Evolutionary conservation across 2,113 vertebrate species (phyloP).

Genomic region (Pangasianodon gigas): DNA sequence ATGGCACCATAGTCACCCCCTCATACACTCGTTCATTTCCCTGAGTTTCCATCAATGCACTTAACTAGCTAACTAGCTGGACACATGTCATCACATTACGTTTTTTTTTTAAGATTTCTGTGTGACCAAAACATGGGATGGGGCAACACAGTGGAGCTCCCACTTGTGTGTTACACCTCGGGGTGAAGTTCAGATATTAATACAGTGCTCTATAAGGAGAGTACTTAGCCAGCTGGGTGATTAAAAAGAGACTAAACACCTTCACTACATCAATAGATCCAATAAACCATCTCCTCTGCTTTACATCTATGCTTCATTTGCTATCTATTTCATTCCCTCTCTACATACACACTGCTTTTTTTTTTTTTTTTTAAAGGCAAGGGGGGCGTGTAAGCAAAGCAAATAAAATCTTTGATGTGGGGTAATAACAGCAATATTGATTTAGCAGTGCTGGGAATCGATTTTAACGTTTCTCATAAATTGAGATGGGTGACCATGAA

Average conservation of each 20-base stretch:
- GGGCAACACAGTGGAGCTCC: not conserved
- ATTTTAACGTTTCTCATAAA: slow-evolving; percentile 30
- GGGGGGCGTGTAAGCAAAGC: not conserved
- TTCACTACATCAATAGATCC: not conserved
- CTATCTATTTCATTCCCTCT: not conserved
- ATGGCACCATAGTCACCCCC: not conserved
- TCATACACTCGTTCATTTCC: not conserved
- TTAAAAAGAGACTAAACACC: not conserved
- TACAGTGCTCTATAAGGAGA: not conserved
- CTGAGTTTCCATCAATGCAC: not conserved
- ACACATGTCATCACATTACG: not conserved
- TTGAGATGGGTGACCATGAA: slow-evolving; percentile 7
- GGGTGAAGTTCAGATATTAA: not conserved
- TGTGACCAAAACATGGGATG: not conserved
- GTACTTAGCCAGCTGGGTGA: not conserved
- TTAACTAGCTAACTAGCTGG: not conserved
- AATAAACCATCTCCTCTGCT: not conserved
- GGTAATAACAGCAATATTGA: slow-evolving; percentile 29
- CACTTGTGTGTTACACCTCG: too few species aligned
- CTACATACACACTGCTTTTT: not conserved
- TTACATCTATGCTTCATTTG: not conserved
- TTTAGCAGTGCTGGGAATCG: not conserved
- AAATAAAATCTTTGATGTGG: slow-evolving; percentile 24
- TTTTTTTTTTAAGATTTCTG: not conserved
- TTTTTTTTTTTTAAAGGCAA: not conserved